Conservation (phyloP, 1,140 invertebrate species). For the Sycobia sp. region DNA sequence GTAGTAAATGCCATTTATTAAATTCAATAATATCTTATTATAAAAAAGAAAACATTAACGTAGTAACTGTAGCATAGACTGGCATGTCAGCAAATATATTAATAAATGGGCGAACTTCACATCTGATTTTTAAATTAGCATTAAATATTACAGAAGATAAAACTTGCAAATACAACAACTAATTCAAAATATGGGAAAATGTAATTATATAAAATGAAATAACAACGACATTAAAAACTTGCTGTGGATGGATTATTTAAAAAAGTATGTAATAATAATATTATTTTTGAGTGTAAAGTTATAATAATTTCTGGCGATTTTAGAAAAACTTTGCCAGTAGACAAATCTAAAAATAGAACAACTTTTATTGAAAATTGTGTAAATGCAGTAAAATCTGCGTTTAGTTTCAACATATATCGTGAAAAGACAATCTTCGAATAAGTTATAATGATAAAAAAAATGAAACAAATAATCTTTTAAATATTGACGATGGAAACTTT, state of each 20-base stretch:
- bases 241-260: background rate
- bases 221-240: background rate
- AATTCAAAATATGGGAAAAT: background rate
- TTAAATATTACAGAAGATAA: background rate
- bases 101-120: background rate
- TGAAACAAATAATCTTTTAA: slow-evolving; percentile 1
- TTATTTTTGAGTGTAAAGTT: background rate
- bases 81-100: background rate
- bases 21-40: background rate
- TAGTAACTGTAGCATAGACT: background rate
- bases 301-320: background rate
- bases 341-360: background rate
- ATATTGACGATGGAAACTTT: background rate
- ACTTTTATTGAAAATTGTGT: slow-evolving; percentile 6
- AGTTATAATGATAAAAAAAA: background rate
- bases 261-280: background rate
- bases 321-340: background rate
- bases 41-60: background rate
- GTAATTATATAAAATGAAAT: background rate
- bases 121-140: slow-evolving; percentile 3
- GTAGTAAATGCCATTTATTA: background rate
- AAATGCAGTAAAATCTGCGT: slow-evolving; percentile 7
- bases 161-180: background rate
- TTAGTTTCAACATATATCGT: background rate
- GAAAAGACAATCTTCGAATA: slow-evolving; percentile 1